Base-by-base conservation (phyloP, 2,888 invertebrate species). In the Ormyrus nitidulus region DNA sequence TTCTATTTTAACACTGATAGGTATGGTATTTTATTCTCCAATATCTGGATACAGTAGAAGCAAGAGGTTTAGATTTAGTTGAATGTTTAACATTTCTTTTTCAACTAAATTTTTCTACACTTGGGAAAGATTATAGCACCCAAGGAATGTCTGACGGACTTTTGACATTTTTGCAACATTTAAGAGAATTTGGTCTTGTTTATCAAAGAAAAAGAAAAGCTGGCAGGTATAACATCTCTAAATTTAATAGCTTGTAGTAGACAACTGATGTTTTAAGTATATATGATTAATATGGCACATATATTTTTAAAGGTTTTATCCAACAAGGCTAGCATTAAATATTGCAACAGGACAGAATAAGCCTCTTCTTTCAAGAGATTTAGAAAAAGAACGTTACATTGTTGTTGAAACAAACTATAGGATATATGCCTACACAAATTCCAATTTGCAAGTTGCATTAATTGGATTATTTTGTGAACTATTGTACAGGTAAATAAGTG, bases 11-110 rank as follows among this genome's bases (percentile, higher is more conserved):
- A 64, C 46, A 19, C 71, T 62, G 77, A 34, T 66, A 89, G 89
- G 95, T 99, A 58, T 99, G 99, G 99, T 95, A 98, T 90, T 99
- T 99, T 91, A 95, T 99, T 88, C 93, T 99, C 48, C 98, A 98
- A 90, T 99, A 99, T 91, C 92, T 99, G 82, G 97, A 98, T 87
- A 98, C 98, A 0, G 96, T 98, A 6, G 96, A 97, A 91, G 94
- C 95, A 84, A 92, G 97, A 81, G 96, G 96, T 9, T 92, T 98
- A 83, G 95, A 96, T 89, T 93, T 98, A 2, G 96, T 97, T 0
- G 98, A 98, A 88, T 98, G 98, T 89, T 93, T 99, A 58, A 96
- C 97, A 10, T 98, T 99, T 92, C 91, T 99, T n/a, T 98, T 99
- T 90, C 98, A 98, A 91, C 93, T 99, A 77, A 98, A 97, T 90